Percentiles rank a stretch among this genome's conserved stretches.
Evolutionary conservation across 1,140 invertebrate genomes (phyloP).

Genomic region (Pseudomyrmex sp.): DNA sequence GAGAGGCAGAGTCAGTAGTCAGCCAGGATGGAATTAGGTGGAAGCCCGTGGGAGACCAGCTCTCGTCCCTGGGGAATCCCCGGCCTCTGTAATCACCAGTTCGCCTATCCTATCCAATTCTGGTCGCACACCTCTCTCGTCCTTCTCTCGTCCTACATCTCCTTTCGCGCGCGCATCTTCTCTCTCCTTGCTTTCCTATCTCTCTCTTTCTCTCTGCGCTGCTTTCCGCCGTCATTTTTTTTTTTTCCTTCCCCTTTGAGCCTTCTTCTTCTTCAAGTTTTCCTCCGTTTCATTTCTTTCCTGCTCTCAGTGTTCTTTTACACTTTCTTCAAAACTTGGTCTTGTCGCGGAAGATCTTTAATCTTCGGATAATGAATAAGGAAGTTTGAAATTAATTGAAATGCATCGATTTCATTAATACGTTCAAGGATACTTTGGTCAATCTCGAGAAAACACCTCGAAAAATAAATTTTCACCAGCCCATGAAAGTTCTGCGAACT

Average conservation of each 20-base stretch:
- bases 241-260: constrained; percentile 15
- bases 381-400: neutral
- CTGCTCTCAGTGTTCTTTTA: constrained; percentile 26
- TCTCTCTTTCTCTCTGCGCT: neutral
- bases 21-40: constrained; percentile 84
- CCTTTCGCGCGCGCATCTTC: constrained; percentile 47
- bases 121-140: constrained; percentile 74
- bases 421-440: neutral
- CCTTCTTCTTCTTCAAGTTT: constrained; percentile 25
- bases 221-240: constrained; percentile 29
- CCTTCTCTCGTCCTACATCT: constrained; percentile 40
- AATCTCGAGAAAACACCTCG: neutral
- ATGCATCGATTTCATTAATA: no score
- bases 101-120: constrained; percentile 83
- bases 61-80: constrained; percentile 78
- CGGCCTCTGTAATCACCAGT: constrained; percentile 83
- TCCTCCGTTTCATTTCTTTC: constrained; percentile 4
- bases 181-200: constrained; percentile 25
- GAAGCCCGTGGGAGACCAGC: constrained; percentile 79
- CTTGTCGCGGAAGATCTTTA: constrained; percentile 2
- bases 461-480: neutral
- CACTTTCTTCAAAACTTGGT: neutral
- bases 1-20: constrained; percentile 78
- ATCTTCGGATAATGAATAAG: neutral
- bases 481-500: neutral